Evolutionary conservation across 2,888 invertebrate species (phyloP), one percentile per base, ranked within the genome.

Genomic region (Pinctada fucata): DNA sequence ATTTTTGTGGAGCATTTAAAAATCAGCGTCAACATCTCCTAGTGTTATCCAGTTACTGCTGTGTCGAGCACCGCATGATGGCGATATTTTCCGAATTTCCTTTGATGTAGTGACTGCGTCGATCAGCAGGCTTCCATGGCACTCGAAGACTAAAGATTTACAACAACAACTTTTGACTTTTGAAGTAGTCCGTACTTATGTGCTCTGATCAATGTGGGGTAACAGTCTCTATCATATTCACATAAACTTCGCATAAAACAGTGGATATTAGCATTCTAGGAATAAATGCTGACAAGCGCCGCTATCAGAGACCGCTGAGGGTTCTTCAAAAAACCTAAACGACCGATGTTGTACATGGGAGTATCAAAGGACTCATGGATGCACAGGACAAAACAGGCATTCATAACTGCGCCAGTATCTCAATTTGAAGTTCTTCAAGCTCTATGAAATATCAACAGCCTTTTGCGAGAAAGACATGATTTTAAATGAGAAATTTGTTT

Each of bases 91-190:
- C 48, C 45, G 72, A 45, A n/a, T 49, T 70, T 48, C 66, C 78
- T 78, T 78, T 78, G 78, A 78, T 78, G 78, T 78, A 73, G 72
- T 78, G 69, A 65, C 63, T 63, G 65, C 51, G 73, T 10, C 64
- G 68, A 72, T 10, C 78, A 73, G 73, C 73, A 50, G 67, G 78
- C 67, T 45, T 58, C 66, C 8, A 58, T 63, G 63, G 64, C 69
- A 78, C 78, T 78, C 67, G 68, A 78, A 74, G 73, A 52, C 68
- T 69, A 73, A 78, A 73, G 58, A 68, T 45, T 45, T 63, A 74
- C 74, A 74, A 50, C 66, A 63, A 66, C 49, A 66, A 66, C 74
- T 63, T 74, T 64, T 74, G 66, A 74, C 76, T 66, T 77, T 72
- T 77, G 76, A 77, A 72, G 76, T 77, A 72, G 72, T 66, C 66